Base-by-base conservation (phyloP, 2,113 vertebrate genomes). In the Fulica atra region DNA sequence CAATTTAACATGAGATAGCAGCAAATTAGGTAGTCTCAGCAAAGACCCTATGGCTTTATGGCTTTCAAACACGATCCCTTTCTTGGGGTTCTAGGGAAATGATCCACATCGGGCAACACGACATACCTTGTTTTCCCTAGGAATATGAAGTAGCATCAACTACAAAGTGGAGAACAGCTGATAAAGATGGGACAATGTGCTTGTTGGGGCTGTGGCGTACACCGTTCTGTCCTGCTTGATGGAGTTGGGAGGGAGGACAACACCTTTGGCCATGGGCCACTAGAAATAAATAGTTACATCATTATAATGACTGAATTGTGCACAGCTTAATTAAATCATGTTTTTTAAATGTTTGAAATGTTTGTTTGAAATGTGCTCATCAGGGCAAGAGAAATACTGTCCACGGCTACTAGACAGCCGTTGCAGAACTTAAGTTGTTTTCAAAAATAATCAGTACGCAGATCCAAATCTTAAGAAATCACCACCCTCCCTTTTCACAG, bases 121-220 rank as follows among this genome's bases (percentile, higher is more conserved):
- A 14, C 7, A 19, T 6, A 2, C n/a, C 13, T 85, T 10, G 0
- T 3, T 66, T 85, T 63, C 46, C 36, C 21, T 6, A 10, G 20
- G 21, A 87, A 25, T 50, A 31, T n/a, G 38, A 81, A 51, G 29
- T 11, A 33, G 69, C 15, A 86, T 20, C 46, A 35, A 11, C 20
- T 1, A 13, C 31, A 78, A 36, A 2, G 8, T 54, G 46, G 19
- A 56, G 38, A 71, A 28, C 28, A 74, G 21, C 28, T 60, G 21
- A 31, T 33, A 24, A 46, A 28, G 33, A 18, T 10, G 14, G 40
- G 14, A 31, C 0, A 1, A 57, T 12, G 5, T 24, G 15, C 11
- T 26, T 31, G 36, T 29, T 0, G 0, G 13, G 33, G 42, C 33
- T 26, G 42, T 2, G 7, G 35, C 3, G 3, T 6, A 14, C 21